Base-by-base conservation (phyloP, 2,113 vertebrate genomes). In the Pogona vitticeps region DNA sequence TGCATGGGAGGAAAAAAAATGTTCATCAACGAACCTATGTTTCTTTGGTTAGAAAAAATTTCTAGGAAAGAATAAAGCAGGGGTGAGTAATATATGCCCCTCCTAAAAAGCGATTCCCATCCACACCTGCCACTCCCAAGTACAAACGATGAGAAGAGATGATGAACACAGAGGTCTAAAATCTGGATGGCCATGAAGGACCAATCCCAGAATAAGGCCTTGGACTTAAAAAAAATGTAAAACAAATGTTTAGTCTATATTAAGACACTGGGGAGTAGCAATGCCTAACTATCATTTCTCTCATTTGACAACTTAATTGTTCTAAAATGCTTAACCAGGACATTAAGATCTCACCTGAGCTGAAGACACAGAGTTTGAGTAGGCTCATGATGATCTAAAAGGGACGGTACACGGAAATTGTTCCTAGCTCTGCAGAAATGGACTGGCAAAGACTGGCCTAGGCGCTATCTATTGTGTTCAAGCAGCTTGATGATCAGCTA, bases 401-500 rank as follows among this genome's bases (percentile, higher is more conserved):
- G 59, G 33, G 71, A 76, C 0, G 36, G 33, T 28, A 46, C 20
- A 33, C n/a, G 28, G 33, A 76, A 61, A 42, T n/a, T 20, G 42
- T 68, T 80, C 59, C 59, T 80, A 75, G 59, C 46, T n/a, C n/a
- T 61, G 84, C 61, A 85, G 63, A 67, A 88, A 80, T 46, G 52
- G 20, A 78, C 80, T 71, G 14, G 46, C 23, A 76, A 61, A 76
- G 33, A 42, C 7, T 67, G 42, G 85, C 79, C 79, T 87, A 87
- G 76, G 71, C 75, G 81, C 85, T 87, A 67, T 76, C 85, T 82
- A 87, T 31, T 87, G 85, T 76, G 79, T 76, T 78, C 79, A 76
- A 76, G 38, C 85, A 81, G 85, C 85, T 82, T 75, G 78, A 87
- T 15, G 42, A 72, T 75, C 85, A 87, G 79, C 71, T 82, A 87